Evolutionary conservation across 2,888 invertebrate genomes (phyloP).

Genomic region (Conchocele bisecta): DNA sequence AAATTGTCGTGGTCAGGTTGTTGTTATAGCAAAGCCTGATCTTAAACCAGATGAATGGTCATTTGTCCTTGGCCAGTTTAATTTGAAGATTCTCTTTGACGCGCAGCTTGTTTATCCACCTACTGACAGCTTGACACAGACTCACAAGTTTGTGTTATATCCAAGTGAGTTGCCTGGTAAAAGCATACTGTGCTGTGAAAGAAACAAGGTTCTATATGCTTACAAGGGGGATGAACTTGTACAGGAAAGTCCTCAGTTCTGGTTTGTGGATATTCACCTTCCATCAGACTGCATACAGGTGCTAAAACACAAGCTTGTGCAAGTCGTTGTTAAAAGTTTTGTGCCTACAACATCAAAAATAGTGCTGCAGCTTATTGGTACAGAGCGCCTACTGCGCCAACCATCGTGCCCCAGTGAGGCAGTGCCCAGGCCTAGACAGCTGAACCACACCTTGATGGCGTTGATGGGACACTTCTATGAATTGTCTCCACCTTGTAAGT

Average conservation of each 20-base stretch:
- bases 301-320: conserved; percentile 59
- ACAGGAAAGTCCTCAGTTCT: conserved; percentile 56
- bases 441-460: conserved; percentile 55
- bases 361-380: conserved; percentile 63
- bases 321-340: conserved; percentile 57
- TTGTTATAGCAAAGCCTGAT: conserved; percentile 29
- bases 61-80: conserved; percentile 58
- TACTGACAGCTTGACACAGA: conserved; percentile 51
- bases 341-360: conserved; percentile 40
- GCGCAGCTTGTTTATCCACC: conserved; percentile 42
- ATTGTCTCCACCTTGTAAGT: conserved; percentile 48
- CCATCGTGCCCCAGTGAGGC: conserved; percentile 70
- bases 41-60: conserved; percentile 52
- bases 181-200: conserved; percentile 78
- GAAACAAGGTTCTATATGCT: no score
- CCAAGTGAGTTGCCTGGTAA: conserved; percentile 66
- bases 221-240: not conserved
- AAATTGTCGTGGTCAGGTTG: conserved; percentile 64
- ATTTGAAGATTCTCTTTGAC: conserved; percentile 33
- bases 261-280: conserved; percentile 62
- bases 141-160: conserved; percentile 77
- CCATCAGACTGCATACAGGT: conserved; percentile 56
- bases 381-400: conserved; percentile 53
- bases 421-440: conserved; percentile 56
- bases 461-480: conserved; percentile 72